phyloP scores from a whole-genome alignment of 2,113 vertebrate genomes.

The Tautogolabrus adspersus region DNA sequence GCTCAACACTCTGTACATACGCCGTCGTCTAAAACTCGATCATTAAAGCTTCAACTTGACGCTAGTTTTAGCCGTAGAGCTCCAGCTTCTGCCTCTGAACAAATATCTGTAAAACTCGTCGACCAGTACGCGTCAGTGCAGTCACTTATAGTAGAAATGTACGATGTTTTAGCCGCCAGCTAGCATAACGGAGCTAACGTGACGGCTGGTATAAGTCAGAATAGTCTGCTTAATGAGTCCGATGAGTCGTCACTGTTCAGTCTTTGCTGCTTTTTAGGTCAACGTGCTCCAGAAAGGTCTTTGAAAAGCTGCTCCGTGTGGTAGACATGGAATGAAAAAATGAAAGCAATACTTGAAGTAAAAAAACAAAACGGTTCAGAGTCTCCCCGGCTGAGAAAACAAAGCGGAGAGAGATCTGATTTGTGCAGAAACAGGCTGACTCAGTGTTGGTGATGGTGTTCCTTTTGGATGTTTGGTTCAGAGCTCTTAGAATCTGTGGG shows the following conservation, averaged over 20 bases:
- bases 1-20: conserved; percentile 7
- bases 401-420: too few relatives aligned
- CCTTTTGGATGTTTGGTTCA: too few relatives aligned
- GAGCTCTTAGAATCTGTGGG: too few relatives aligned
- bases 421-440: too few relatives aligned
- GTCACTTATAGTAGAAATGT: background rate
- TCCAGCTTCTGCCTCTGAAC: conserved; percentile 13
- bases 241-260: background rate
- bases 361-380: too few relatives aligned
- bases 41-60: background rate
- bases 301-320: background rate
- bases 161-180: background rate
- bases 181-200: background rate
- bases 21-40: background rate
- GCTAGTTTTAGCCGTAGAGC: conserved; percentile 5
- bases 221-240: too few relatives aligned
- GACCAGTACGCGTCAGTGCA: background rate
- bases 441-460: too few relatives aligned
- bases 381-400: too few relatives aligned
- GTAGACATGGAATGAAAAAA: too few relatives aligned
- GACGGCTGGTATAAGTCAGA: background rate
- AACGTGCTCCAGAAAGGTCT: background rate
- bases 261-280: background rate
- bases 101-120: background rate
- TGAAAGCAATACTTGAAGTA: background rate